phyloP scores from a whole-genome alignment of 2,113 vertebrate genomes.

The Malurus elegans region DNA sequence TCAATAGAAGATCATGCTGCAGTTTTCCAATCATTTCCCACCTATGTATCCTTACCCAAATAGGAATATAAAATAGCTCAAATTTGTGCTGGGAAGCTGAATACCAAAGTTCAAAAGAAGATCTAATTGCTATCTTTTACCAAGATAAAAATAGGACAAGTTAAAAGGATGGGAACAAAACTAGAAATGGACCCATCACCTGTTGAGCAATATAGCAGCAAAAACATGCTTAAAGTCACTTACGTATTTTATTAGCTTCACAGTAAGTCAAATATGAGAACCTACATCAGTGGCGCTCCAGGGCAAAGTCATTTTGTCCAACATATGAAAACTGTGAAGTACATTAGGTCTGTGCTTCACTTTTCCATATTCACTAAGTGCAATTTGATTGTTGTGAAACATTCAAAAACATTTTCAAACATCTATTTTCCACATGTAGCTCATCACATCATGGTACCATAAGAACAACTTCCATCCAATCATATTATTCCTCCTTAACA shows the following conservation, averaged over 20 bases:
- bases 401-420: neutral
- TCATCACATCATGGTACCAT: neutral
- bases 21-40: neutral
- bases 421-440: neutral
- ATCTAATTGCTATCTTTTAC: neutral
- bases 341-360: neutral
- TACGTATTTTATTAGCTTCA: neutral
- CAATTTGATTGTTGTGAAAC: neutral
- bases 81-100: neutral
- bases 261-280: neutral
- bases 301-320: neutral
- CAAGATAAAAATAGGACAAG: constrained; percentile 15
- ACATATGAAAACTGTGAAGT: neutral
- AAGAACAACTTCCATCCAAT: neutral
- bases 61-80: neutral
- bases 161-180: constrained; percentile 22
- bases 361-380: neutral
- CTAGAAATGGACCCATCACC: neutral
- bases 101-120: constrained; percentile 26
- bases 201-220: neutral
- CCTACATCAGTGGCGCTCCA: neutral
- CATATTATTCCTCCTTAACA: neutral
- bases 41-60: neutral
- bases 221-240: neutral
- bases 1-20: neutral